Base-by-base conservation (phyloP, 2,888 invertebrate species). In the Chrysolina americana region DNA sequence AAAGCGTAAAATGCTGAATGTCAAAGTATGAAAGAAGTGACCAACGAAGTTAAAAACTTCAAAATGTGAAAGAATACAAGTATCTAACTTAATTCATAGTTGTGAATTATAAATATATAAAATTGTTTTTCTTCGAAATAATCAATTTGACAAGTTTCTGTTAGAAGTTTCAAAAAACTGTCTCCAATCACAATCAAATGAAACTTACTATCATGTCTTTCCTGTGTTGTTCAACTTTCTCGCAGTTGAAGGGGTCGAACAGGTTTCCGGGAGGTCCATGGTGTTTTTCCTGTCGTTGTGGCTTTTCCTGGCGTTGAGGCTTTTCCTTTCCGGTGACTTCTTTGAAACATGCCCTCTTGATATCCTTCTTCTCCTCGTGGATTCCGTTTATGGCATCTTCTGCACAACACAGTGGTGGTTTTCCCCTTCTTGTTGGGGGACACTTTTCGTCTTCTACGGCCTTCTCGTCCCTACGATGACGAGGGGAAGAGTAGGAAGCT, bases 211-310 rank as follows among this genome's bases (percentile, higher is more conserved):
- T 81, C 80, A 87, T 84, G 56, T 88, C 85, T 65, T 82, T 86
- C 64, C 83, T 83, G 65, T 81, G 83, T 76, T 86, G 85, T 10
- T 85, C 81, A 8, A 86, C 80, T 74, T 83, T 84, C 59, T 87
- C 86, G 73, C 88, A 88, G 71, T 83, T 86, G 82, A 88, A 88
- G 8, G 86, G 86, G 82, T 87, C 87, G 41, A 79, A 78, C 13
- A 70, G 48, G 10, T 56, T 56, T 41, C 41, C 68, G 11, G 19
- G 50, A 19, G 23, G 66, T 44, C 75, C 76, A 63, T 71, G 74
- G 50, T 74, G 71, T 23, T 78, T 74, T 47, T 77, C 76, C 17
- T 65, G 66, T 19, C 74, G 80, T 48, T 78, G 77, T 0, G 62
- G 75, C 68, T 83, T 83, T 44, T 85, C 76, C 17, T 65, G 66